Base-by-base conservation (phyloP, 2,888 invertebrate genomes). In the Druceiella hillmani region DNA sequence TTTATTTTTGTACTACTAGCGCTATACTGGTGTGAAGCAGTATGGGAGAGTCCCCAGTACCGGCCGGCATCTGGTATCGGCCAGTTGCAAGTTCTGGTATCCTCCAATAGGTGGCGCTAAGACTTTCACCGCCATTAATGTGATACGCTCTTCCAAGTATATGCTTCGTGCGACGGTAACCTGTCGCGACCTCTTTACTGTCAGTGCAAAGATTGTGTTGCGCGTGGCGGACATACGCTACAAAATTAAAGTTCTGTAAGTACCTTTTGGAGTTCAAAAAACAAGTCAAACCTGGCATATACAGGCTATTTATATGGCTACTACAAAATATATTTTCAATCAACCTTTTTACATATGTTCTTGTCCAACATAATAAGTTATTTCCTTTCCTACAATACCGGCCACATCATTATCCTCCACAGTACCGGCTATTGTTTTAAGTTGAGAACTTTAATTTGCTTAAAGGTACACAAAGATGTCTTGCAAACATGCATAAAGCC, bases 401-500 rank as follows among this genome's bases (percentile, higher is more conserved):
- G 34, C 25, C 24, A 33, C 3, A 11, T 25, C 5, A 24, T 17
- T 35, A 28, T 36, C 36, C 29, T 29, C 17, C 36, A n/a, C n/a
- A 36, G 36, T 36, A 36, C 36, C 16, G 36, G 36, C 29, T 30
- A 36, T 13, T 36, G 6, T 29, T 28, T 38, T 20, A 12, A 11
- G 30, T 29, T 32, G 11, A 31, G 13, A 17, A 22, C n/a, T 36
- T 28, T 13, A 15, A 17, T 31, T 43, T 26, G 27, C 13, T 43
- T 43, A 43, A 27, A 37, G 36, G 31, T 43, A 43, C 35, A 42
- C 42, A 27, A 41, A 42, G 30, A 49, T 45, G 48, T 33, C 40
- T 44, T 10, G 40, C 17, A 5, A 33, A 45, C 26, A 45, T 45
- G 41, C 38, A 32, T 33, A 42, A 30, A 38, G 41, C 39, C 22